Base-by-base conservation (phyloP, 2,888 invertebrate species). In the Cataglyphis rosenhaueri region DNA sequence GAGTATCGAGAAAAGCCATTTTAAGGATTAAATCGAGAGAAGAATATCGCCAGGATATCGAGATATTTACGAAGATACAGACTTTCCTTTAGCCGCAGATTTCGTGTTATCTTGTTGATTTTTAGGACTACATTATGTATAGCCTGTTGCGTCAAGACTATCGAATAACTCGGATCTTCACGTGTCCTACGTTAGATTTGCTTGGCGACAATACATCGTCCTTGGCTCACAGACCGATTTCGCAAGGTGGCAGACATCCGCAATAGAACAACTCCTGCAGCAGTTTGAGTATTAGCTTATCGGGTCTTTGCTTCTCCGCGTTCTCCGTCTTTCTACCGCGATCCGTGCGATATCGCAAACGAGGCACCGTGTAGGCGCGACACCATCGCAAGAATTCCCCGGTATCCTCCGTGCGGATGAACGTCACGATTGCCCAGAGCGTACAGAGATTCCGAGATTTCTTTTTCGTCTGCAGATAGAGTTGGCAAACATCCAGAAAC, bases 401-500 rank as follows among this genome's bases (percentile, higher is more conserved):
- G 12, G 81, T 82, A 59, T 93, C 90, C 83, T 93, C 93, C 62
- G 93, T 93, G 5, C 92, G 90, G 41, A 93, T 88, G 84, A 92
- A 94, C 12, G 93, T 93, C 21, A 92, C 82, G 79, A 93, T 92
- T 3, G 93, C 92, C 94, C 94, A 93, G 9, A 93, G 90, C 8
- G 92, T 92, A 78, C 91, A 91, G 38, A 92, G 86, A 62, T 87
- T 90, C n/a, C 90, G 89, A 15, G 89, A 88, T 71, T 89, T 90
- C 32, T 88, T 91, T 44, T 86, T 89, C 18, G 88, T 84, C 66
- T 92, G 89, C 8, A 94, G 88, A 79, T 93, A 94, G 12, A 92
- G 66, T 81, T 92, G 93, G 88, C 93, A 94, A 70, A 93, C 88
- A 84, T 94, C 93, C 84, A 94, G 91, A 87, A 92, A 94, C 88